Percentiles rank a stretch among this genome's conserved stretches.
Evolutionary conservation across 2,113 vertebrate species (phyloP).

Genomic region (Paedocypris sp.): DNA sequence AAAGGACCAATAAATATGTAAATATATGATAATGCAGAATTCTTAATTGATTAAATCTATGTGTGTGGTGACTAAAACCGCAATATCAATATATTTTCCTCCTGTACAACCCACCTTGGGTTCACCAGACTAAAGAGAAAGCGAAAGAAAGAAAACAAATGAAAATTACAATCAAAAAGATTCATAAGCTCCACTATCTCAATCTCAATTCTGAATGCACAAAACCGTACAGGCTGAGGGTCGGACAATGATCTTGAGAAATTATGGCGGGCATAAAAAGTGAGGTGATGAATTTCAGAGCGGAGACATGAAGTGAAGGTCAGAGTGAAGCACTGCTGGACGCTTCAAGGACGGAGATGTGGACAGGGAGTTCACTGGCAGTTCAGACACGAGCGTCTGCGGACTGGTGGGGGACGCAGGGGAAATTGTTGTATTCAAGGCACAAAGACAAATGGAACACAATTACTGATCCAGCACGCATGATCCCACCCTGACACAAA

Average conservation of each 20-base stretch:
- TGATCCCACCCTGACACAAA: slow-evolving; percentile 42
- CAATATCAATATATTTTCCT: no score
- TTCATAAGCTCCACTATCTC: no score
- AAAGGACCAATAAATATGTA: no score
- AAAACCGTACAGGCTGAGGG: no score
- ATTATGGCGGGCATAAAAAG: not conserved
- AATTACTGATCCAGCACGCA: not conserved
- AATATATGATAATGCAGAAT: no score
- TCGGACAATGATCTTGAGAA: not conserved
- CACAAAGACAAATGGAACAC: not conserved
- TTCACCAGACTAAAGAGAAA: no score
- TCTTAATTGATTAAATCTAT: no score
- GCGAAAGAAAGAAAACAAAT: no score
- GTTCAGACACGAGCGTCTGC: slow-evolving; percentile 7
- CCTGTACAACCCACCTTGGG: no score
- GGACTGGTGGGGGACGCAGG: not conserved
- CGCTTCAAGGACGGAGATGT: not conserved
- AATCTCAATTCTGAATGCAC: no score
- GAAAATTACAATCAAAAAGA: no score
- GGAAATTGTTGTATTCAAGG: not conserved
- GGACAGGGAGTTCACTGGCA: not conserved
- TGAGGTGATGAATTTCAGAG: not conserved
- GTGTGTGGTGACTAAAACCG: no score
- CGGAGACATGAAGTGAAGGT: not conserved
- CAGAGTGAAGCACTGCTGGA: not conserved